Evolutionary conservation across 1,140 invertebrate species (phyloP).

Genomic region (Bathynomus jamesi): DNA sequence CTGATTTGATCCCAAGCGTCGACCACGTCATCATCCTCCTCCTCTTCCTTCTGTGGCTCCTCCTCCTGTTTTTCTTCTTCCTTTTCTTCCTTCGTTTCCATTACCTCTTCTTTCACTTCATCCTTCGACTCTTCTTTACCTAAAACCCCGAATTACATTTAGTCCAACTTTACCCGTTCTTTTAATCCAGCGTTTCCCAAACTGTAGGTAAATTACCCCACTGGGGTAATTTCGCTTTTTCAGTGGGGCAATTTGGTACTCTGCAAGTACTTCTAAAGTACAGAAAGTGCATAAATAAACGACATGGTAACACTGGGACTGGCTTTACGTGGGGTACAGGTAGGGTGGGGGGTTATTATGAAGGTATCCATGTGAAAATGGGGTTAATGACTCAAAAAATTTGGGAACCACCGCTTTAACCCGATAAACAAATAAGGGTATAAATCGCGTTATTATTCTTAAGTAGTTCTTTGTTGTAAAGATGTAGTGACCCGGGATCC

Average conservation of each 20-base stretch:
- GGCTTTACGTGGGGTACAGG: no score
- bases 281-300: no score
- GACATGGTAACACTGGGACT: no score
- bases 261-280: no score
- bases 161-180: not conserved
- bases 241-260: no score
- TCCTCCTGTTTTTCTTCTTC: no score
- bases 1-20: not conserved
- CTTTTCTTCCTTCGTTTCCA: not conserved
- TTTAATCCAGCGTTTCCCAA: not conserved
- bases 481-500: not conserved
- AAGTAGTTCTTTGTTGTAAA: not conserved
- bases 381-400: no score
- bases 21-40: not conserved
- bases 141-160: not conserved
- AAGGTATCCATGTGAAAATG: no score
- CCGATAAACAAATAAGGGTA: not conserved
- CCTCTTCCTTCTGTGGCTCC: no score
- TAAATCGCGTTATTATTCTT: not conserved
- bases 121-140: slow-evolving; percentile 9
- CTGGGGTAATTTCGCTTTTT: no score
- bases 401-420: not conserved
- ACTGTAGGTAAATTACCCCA: no score
- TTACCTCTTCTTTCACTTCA: not conserved
- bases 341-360: no score